These are phyloP conservation scores for Lytechinus variegatus DNA, from an alignment of 35 echinoderm and acorn worm genomes.

Conservation along the genomic window DNA sequence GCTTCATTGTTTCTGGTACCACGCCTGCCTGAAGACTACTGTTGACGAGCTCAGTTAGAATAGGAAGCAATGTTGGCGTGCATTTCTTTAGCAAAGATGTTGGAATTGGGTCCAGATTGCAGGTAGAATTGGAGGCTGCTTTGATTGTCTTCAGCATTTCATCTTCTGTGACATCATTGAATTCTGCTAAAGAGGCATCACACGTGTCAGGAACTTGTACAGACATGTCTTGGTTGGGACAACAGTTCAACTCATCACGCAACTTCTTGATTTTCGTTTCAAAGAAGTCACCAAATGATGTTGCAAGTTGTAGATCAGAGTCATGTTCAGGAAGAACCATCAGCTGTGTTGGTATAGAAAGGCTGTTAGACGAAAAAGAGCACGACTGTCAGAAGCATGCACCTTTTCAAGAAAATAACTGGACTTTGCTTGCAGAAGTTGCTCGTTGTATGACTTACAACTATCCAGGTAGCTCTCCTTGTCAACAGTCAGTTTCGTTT, in stretches of 20 bases:
- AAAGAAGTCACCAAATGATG: too few species aligned
- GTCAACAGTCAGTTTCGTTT: slow-evolving; percentile 41
- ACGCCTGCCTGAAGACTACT: slow-evolving; percentile 11
- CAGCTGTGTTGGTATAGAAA: not conserved
- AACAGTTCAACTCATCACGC: too few species aligned
- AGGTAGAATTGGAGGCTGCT: too few species aligned
- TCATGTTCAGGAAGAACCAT: slow-evolving; percentile 21
- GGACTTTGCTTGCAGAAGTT: slow-evolving; percentile 28
- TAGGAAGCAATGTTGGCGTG: too few species aligned
- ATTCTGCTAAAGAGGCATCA: not conserved
- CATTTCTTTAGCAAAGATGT: too few species aligned
- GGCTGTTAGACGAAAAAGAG: slow-evolving; percentile 35
- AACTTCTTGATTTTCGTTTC: too few species aligned
- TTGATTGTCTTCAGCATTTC: not conserved
- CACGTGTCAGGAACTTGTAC: too few species aligned
- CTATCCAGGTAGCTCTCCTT: slow-evolving; percentile 36
- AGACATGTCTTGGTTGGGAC: too few species aligned
- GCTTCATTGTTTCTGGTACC: not conserved
- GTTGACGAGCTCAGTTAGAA: not conserved
- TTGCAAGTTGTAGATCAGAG: not conserved
- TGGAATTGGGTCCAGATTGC: too few species aligned
- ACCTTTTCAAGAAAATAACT: slow-evolving; percentile 23
- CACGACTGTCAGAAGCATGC: not conserved
- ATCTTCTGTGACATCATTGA: not conserved
- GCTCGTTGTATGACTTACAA: slow-evolving; percentile 13